Base-by-base conservation (phyloP, 2,797 vertebrate genomes). In the Poecilia picta region DNA sequence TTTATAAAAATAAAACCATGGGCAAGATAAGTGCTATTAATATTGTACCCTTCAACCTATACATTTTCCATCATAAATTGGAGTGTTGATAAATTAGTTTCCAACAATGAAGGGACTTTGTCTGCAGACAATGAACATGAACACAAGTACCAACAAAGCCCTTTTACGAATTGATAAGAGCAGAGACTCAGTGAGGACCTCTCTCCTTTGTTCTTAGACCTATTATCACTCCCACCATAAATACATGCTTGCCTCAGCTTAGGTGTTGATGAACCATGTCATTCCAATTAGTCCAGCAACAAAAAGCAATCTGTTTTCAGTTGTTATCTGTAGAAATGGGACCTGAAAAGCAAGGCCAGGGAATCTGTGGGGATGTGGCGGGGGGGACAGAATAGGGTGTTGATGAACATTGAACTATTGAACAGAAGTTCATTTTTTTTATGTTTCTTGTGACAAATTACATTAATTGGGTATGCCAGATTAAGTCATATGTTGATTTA, bases 261-360 rank as follows among this genome's bases (percentile, higher is more conserved):
- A 87, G 88, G 89, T 93, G 86, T 84, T 93, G 93, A 93, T 91
- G 90, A 93, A 88, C 85, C 83, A 84, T 88, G 90, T 89, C 91
- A 86, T 90, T 89, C 78, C 87, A 92, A 94, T 93, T 92, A 92
- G 81, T 66, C 72, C 57, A 73, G 76, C 77, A 82, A 81, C 88
- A 84, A 87, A 88, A 89, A 87, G 80, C 88, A 91, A 92, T 92
- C 89, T 86, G 80, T 82, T 91, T 88, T 83, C 83, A 87, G 81
- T 87, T 91, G 90, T 88, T 90, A 81, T 85, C 76, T 82, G 71
- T 72, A 75, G 81, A 89, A 89, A 90, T 86, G 84, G 83, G 75
- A 45, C 8, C 62, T 57, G 66, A 83, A 79, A 81, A 74, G 23
- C 1, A 10, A 87, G 53, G 76, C 76, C 77, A 86, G 71, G 39